A percentile compares a stretch with the other conserved stretches of the same genome.
Conservation (phyloP, 2,113 vertebrate genomes). For the Pseudorhombus dupliciocellatus region DNA sequence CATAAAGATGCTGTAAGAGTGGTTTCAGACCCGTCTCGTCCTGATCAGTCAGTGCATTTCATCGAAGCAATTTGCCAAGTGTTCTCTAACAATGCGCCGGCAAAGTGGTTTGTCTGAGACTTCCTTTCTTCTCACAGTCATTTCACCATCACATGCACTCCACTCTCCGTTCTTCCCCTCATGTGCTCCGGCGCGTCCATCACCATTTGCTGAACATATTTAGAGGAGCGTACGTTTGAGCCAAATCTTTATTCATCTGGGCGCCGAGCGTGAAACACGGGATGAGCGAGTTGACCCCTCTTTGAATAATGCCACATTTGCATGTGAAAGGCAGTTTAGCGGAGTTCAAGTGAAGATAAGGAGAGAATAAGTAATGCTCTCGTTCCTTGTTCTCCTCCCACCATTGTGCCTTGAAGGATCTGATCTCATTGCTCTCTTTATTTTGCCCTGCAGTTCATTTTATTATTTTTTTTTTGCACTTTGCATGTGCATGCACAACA, state of each 20-base stretch:
- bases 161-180: background rate
- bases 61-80: conserved; percentile 10
- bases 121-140: background rate
- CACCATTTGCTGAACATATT: conserved; percentile 41
- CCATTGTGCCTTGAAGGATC: conserved; percentile 44
- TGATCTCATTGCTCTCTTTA: conserved; percentile 50
- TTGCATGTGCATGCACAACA: background rate
- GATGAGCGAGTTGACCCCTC: conserved; percentile 70
- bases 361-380: conserved; percentile 32
- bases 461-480: background rate
- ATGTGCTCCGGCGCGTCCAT: conserved; percentile 9
- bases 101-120: conserved; percentile 13
- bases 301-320: conserved; percentile 68
- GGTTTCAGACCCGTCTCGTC: conserved; percentile 1
- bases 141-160: conserved; percentile 6
- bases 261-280: conserved; percentile 23
- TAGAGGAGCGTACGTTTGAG: conserved; percentile 35
- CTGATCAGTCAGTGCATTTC: background rate
- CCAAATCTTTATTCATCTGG: conserved; percentile 68
- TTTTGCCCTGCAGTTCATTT: conserved; percentile 19
- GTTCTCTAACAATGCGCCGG: conserved; percentile 8
- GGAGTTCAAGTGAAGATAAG: conserved; percentile 69
- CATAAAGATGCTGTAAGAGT: background rate
- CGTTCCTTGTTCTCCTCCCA: conserved; percentile 48
- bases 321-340: conserved; percentile 70